Conservation (phyloP, 2,797 vertebrate genomes). For the Betta splendens region DNA sequence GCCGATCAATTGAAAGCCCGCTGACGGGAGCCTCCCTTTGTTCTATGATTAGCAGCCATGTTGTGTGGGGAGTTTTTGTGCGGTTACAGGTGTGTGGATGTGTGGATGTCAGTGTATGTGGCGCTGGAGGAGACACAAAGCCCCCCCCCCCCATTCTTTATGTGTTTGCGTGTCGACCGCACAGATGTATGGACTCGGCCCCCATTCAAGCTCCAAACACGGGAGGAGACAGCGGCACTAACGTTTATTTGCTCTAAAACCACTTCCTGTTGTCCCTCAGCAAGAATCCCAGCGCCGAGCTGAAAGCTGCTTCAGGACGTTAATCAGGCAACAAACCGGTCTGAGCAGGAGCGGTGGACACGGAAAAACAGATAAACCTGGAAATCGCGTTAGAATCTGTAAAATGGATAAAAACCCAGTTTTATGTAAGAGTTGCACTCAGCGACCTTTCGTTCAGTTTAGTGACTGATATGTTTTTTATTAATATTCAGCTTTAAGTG, state of each 20-base stretch:
- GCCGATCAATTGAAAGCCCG: conserved; percentile 67
- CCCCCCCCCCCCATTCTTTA: conserved; percentile 8
- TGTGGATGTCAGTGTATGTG: conserved; percentile 22
- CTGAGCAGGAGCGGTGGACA: too few relatives aligned
- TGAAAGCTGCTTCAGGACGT: conserved; percentile 22
- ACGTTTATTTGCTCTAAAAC: conserved; percentile 6
- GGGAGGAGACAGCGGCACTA: neutral
- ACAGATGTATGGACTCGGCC: neutral
- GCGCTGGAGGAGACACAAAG: conserved; percentile 14
- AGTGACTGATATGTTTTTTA: too few relatives aligned
- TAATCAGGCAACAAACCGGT: conserved; percentile 31
- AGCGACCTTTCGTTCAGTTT: too few relatives aligned
- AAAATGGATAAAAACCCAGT: neutral
- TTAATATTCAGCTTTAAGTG: too few relatives aligned
- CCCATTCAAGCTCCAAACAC: neutral
- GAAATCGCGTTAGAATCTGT: neutral
- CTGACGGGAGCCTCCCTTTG: conserved; percentile 70
- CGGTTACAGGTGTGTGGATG: conserved; percentile 44
- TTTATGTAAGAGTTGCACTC: too few relatives aligned
- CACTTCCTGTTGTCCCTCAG: conserved; percentile 1
- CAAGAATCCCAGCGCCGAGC: neutral
- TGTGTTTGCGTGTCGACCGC: conserved; percentile 21
- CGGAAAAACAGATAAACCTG: neutral
- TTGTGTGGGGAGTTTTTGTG: conserved; percentile 53
- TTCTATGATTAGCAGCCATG: conserved; percentile 74